Evolutionary conservation across 1,140 invertebrate genomes (phyloP), one percentile per base, ranked within the genome.

Genomic region (Centruroides sculpturatus): DNA sequence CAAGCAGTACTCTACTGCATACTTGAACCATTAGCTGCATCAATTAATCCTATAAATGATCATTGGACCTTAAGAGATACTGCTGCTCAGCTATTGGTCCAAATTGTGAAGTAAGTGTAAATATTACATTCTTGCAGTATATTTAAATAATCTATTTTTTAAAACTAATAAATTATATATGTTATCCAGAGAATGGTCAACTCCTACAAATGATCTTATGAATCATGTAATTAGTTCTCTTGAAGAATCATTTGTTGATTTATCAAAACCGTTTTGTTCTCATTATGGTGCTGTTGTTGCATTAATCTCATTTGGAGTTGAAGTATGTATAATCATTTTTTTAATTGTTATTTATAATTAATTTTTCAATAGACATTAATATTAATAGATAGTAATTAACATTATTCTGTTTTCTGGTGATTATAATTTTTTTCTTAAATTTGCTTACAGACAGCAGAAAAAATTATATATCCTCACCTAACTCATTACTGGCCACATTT

Each of bases 271-370:
- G 9, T 72, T 72, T 59, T 69, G 69, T 59, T 72, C 71, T 57
- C 74, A 75, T 60, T 76, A 75, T 66, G 74, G 74, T 35, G 73
- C 73, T 57, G 65, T 73, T 35, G 68, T 73, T 68, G 72, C 69
- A 8, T 60, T 76, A 1, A 54, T 67, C 10, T 67, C 70, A n/a
- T 59, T 76, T 36, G 74, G 74, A 13, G 56, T 63, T 52, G 66
- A 72, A 69, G 73, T 75, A 61, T 41, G 8, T 41, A 41, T 41
- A 41, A 23, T 23, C 2, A 2, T 23, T 23, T 23, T 23, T 23
- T 23, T 23, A 23, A 23, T 23, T 23, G 23, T 23, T 23, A 23
- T 23, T 41, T 41, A 41, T 41, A 41, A 41, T 41, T 41, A 0
- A 41, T 41, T 6, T 41, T 41, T 41, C 8, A 23, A 23, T 23